A percentile compares a stretch with the other conserved stretches of the same genome.
Conservation (phyloP, 2,888 invertebrate genomes). For the Nomada goodeniana region DNA sequence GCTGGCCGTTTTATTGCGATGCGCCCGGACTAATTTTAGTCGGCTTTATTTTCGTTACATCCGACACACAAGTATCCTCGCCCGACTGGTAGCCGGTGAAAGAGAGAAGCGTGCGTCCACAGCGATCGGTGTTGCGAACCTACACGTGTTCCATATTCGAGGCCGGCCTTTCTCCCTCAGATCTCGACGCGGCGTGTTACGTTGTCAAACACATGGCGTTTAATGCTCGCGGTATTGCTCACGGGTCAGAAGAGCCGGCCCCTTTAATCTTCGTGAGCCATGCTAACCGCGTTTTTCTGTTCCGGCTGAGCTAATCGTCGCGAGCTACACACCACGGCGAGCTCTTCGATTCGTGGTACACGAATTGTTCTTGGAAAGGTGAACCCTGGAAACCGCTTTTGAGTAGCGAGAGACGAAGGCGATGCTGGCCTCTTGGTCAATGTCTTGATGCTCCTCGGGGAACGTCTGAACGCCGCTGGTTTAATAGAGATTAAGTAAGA, state of each 20-base stretch:
- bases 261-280: constrained; percentile 77
- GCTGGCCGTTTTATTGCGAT: constrained; percentile 66
- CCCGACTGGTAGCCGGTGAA: constrained; percentile 16
- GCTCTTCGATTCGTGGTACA: constrained; percentile 58
- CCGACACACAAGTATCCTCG: constrained; percentile 67
- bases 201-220: constrained; percentile 83
- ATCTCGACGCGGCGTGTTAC: constrained; percentile 81
- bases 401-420: neutral
- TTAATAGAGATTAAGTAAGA: neutral
- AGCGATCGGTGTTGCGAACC: constrained; percentile 70
- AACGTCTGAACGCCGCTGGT: neutral
- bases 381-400: neutral
- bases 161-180: constrained; percentile 75
- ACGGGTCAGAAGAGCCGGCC: constrained; percentile 72
- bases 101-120: constrained; percentile 41
- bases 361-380: constrained; percentile 65
- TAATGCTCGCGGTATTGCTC: constrained; percentile 80
- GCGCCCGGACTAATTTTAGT: constrained; percentile 71
- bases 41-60: constrained; percentile 69
- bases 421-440: constrained; percentile 22
- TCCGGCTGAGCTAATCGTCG: constrained; percentile 72
- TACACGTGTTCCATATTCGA: constrained; percentile 79
- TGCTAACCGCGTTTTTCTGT: constrained; percentile 73
- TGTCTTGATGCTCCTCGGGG: constrained; percentile 4
- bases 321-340: constrained; percentile 18